These are phyloP conservation scores for Drosophila prosaltans DNA, from an alignment of 1,140 invertebrate species.

Conservation along the genomic window DNA sequence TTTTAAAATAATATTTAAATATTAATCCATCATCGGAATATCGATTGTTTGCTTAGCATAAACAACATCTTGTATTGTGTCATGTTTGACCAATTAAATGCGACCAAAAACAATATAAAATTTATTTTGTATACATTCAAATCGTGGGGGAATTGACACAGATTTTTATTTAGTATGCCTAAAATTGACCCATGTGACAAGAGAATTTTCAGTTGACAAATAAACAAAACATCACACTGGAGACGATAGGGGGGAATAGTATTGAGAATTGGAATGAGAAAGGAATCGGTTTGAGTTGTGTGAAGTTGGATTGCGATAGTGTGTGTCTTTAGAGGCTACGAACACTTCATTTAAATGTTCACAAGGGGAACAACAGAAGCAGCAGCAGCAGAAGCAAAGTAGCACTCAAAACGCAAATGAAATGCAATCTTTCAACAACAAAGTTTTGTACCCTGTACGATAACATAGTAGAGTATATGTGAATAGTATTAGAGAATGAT, in stretches of 20 bases:
- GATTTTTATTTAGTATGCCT: constrained; percentile 5
- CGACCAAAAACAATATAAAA: background rate
- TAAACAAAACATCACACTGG: background rate
- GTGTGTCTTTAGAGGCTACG: background rate
- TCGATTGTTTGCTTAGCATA: background rate
- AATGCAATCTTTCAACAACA: constrained; percentile 20
- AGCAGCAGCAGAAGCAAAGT: background rate
- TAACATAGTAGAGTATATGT: background rate
- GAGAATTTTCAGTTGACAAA: background rate
- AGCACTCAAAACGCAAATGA: constrained; percentile 25
- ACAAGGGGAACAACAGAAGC: constrained; percentile 1
- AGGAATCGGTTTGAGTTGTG: background rate
- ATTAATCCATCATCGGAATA: background rate
- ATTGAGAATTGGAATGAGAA: background rate
- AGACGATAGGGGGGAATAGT: background rate
- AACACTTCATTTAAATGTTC: constrained; percentile 26
- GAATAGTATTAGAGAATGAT: background rate
- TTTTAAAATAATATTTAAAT: background rate
- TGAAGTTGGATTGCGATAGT: no score
- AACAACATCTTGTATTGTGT: background rate
- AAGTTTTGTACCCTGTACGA: background rate
- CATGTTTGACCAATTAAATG: constrained; percentile 5
- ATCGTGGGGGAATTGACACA: constrained; percentile 5
- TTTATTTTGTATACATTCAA: background rate
- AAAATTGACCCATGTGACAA: constrained; percentile 12